These are phyloP conservation scores for Synergus itoensis DNA, from an alignment of 2,888 invertebrate genomes.

Conservation along the genomic window DNA sequence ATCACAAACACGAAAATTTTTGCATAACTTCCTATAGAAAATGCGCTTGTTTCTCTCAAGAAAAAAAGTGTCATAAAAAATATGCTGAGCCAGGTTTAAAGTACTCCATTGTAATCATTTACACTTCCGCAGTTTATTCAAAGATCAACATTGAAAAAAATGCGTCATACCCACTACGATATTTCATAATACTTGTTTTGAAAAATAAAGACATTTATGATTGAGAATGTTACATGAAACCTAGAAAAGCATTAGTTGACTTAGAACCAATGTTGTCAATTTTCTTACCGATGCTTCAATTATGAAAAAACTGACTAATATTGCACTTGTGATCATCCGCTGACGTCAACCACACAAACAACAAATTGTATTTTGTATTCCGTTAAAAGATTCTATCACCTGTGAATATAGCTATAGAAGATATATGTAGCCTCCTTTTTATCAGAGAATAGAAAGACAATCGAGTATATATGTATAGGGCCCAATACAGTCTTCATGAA, in stretches of 20 bases:
- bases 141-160: no score
- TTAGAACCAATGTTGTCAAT: not conserved
- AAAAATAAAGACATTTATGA: not conserved
- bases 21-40: no score
- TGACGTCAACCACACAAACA: constrained; percentile 13
- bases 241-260: not conserved
- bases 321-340: not conserved
- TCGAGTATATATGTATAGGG: not conserved
- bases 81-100: no score
- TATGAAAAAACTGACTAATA: not conserved
- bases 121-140: no score
- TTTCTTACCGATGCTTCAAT: not conserved
- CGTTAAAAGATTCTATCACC: not conserved
- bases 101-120: no score
- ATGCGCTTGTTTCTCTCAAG: no score
- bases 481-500: not conserved
- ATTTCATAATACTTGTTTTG: not conserved
- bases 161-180: no score
- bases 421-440: not conserved
- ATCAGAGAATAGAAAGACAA: constrained; percentile 3
- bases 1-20: no score
- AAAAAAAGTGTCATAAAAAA: no score
- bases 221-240: not conserved
- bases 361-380: constrained; percentile 4
- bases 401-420: constrained; percentile 13